Base-by-base conservation (phyloP, 2,888 invertebrate genomes). In the Frankliniella fusca region DNA sequence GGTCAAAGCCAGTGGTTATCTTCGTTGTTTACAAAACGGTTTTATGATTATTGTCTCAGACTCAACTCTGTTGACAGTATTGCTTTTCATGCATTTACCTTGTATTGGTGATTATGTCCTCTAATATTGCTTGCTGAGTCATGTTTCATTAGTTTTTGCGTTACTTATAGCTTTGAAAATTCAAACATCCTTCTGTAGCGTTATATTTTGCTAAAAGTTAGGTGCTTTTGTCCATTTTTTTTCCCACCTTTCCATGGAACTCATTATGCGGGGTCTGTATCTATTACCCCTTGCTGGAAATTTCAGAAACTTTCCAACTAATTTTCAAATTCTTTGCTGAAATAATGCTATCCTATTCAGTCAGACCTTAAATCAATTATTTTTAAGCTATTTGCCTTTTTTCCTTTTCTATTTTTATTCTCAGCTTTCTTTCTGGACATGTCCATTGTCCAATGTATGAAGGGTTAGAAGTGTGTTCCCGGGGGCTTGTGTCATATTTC, bases 311-410 rank as follows among this genome's bases (percentile, higher is more conserved):
- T 81, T 80, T 80, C 23, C 23, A 70, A 81, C 76, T 80, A 83
- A 82, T 81, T 80, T 82, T 81, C 80, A 80, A 83, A 83, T 38
- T 81, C 81, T 82, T 82, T 83, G 83, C 82, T 82, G 83, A 84
- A 83, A 82, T 84, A 50, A 82, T 81, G 83, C n/a, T n/a, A 83
- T 81, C 82, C 84, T 23, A 84, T 84, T 84, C 83, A 83, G 82
- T 84, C 65, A 82, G 81, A n/a, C n/a, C n/a, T n/a, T n/a, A 76
- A 80, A 82, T 38, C 70, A 50, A 54, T 82, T 54, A 38, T 76
- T 79, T 81, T 28, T 81, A 81, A 48, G 82, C 80, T 50, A 81
- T 81, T 81, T 81, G n/a, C 9, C 70, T 49, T 82, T 80, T 20
- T 38, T 48, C 38, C 48, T 38, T 80, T 27, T 80, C 27, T 70